Evolutionary conservation across 2,113 vertebrate species (phyloP).

Genomic region (Dinomys branickii): DNA sequence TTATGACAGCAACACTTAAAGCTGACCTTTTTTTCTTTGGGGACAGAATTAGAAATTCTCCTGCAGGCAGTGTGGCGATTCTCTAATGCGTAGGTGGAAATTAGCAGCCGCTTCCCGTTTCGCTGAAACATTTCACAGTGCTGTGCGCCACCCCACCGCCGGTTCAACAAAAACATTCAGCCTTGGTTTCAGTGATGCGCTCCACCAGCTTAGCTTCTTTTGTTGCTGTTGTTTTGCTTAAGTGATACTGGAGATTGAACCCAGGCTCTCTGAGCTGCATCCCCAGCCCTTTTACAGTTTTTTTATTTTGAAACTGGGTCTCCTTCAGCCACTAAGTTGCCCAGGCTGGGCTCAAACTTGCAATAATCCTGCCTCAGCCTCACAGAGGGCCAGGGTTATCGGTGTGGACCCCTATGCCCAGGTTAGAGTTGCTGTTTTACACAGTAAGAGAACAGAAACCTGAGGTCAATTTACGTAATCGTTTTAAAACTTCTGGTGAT

Average conservation of each 20-base stretch:
- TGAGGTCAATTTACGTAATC: background rate
- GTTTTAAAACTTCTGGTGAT: background rate
- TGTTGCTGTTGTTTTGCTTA: background rate
- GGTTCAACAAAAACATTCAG: background rate
- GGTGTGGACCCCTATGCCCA: background rate
- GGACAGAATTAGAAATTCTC: conserved; percentile 45
- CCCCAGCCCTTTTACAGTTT: background rate
- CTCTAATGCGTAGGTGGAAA: conserved; percentile 7
- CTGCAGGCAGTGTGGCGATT: background rate
- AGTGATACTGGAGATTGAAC: background rate
- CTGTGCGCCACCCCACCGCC: rapidly evolving
- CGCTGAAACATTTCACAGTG: background rate
- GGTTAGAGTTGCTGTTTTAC: background rate
- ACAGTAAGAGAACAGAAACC: background rate
- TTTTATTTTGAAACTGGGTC: background rate
- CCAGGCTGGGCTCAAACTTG: background rate
- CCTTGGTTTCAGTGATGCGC: background rate
- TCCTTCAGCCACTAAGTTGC: background rate
- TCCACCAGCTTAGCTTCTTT: background rate
- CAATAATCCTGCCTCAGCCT: background rate
- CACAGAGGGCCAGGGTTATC: background rate
- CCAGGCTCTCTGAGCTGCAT: background rate
- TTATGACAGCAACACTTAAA: conserved; percentile 28
- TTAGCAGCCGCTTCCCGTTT: background rate
- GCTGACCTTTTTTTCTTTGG: conserved; percentile 25